phyloP scores from a whole-genome alignment of 2,888 invertebrate species.

The Pelosia muscerda region DNA sequence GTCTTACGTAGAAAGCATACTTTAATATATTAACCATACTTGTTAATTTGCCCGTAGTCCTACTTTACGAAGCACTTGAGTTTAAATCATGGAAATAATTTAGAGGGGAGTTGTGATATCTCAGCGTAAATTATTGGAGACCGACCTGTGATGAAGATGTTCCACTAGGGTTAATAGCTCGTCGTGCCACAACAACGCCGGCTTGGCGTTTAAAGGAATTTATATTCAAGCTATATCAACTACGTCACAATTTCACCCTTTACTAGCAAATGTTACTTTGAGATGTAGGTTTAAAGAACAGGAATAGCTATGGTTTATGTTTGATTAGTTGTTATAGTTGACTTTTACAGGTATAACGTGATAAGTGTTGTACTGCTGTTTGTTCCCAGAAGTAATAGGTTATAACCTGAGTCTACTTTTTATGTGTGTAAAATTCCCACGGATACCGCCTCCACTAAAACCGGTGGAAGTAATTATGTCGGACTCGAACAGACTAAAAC shows the following conservation, averaged over 20 bases:
- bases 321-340: no score
- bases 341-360: no score
- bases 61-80: constrained; percentile 2
- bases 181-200: constrained; percentile 25
- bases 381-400: no score
- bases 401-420: no score
- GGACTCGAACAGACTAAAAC: no score
- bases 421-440: no score
- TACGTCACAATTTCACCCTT: constrained; percentile 11
- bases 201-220: constrained; percentile 37
- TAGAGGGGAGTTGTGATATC: constrained; percentile 24
- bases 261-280: constrained; percentile 8
- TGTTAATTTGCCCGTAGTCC: constrained; percentile 5
- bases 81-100: constrained; percentile 29
- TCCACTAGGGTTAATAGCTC: constrained; percentile 39
- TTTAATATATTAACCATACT: no score
- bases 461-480: no score
- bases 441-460: no score
- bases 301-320: not conserved
- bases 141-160: constrained; percentile 47
- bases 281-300: constrained; percentile 2
- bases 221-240: constrained; percentile 31
- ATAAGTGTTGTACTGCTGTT: no score
- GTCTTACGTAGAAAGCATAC: constrained; percentile 13
- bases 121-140: constrained; percentile 49